Evolutionary conservation across 1,140 invertebrate genomes (phyloP), one percentile per base, ranked within the genome.

Genomic region (Euwallacea fornicatus): DNA sequence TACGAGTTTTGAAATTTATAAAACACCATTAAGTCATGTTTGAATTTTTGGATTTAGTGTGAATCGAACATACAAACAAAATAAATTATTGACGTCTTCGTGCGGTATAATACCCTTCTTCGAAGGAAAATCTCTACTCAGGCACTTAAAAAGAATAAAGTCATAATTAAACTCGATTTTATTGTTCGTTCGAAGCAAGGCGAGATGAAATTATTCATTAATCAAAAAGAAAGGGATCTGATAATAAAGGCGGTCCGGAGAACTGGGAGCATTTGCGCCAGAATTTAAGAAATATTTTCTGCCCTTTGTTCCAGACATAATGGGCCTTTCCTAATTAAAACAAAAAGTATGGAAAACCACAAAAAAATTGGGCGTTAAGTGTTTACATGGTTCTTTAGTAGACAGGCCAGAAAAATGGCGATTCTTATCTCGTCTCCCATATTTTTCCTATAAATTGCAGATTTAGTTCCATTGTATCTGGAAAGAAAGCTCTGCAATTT

Each of bases 161-260:
- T 56, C 54, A 56, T 56, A 56, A 56, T 56, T 56, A 56, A 56
- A 21, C 54, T 21, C n/a, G 54, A 56, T 56, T 56, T 56, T 56
- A 56, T 56, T 56, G 54, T 56, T 56, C 54, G n/a, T 8, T 16
- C 11, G 54, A 21, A 16, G 54, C 54, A 15, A 13, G 54, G 16
- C 21, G 54, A 56, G 16, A 56, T 56, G 54, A 56, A 56, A 56
- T 56, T 56, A 56, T 56, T 56, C 54, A 56, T 56, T 56, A 56
- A 56, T 56, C 54, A 56, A 56, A 56, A 21, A 56, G 54, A 56
- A 56, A 56, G 54, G 54, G 54, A 56, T 21, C 54, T 50, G 46
- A 50, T 50, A 50, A 50, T 50, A 50, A 50, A 50, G 46, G 46
- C n/a, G 54, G 54, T 15, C 11, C 16, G 11, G 16, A 56, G 16